A percentile compares a stretch with the other conserved stretches of the same genome.
phyloP scores from a whole-genome alignment of 2,888 invertebrate species.

The Ophioninae sp. region DNA sequence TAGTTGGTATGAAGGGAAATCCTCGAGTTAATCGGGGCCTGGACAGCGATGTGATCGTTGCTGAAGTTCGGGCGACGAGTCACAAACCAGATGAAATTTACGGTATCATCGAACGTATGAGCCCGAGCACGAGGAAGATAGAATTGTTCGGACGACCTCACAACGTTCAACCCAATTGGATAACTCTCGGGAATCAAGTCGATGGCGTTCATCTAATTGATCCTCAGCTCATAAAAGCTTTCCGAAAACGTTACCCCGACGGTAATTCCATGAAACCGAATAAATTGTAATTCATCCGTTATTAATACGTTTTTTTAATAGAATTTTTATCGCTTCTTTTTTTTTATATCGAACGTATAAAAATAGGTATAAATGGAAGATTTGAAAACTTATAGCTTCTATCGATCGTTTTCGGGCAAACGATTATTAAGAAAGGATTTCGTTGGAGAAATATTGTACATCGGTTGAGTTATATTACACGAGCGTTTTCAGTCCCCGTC shows the following conservation, averaged over 20 bases:
- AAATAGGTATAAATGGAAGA: constrained; percentile 17
- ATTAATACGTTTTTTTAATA: constrained; percentile 19
- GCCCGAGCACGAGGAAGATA: constrained; percentile 98
- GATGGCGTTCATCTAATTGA: constrained; percentile 97
- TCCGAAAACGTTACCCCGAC: constrained; percentile 96
- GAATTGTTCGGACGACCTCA: constrained; percentile 98
- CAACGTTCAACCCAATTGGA: constrained; percentile 99
- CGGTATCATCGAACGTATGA: constrained; percentile 97
- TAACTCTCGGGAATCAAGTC: constrained; percentile 97
- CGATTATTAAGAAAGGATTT: background rate
- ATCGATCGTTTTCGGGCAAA: background rate
- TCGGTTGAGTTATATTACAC: constrained; percentile 48
- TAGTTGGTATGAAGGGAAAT: constrained; percentile 97
- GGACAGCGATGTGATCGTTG: constrained; percentile 99
- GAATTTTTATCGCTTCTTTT: constrained; percentile 24
- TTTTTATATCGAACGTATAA: constrained; percentile 38
- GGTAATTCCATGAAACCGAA: constrained; percentile 86
- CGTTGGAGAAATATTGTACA: background rate
- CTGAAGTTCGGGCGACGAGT: constrained; percentile 98
- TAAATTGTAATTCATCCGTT: constrained; percentile 66
- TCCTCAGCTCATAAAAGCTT: constrained; percentile 93
- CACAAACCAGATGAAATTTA: constrained; percentile 99
- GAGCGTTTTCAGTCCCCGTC: constrained; percentile 51
- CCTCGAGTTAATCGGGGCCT: constrained; percentile 95
- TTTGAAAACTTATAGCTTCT: background rate